Percentiles rank a stretch among this genome's conserved stretches.
These are phyloP conservation scores for Ectropis crepuscularia DNA, from an alignment of 2,888 invertebrate genomes.

Conservation along the genomic window DNA sequence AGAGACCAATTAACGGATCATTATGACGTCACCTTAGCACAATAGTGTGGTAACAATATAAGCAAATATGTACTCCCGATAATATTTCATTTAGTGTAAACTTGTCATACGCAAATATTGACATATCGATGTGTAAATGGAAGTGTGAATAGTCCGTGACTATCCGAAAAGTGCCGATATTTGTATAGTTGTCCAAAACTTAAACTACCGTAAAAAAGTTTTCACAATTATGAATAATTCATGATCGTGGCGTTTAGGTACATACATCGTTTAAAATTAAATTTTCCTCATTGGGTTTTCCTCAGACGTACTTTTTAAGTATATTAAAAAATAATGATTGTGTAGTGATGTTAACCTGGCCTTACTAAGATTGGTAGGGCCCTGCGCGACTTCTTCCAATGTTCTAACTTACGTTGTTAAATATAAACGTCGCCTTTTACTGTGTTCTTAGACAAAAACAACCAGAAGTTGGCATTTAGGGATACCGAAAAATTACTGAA, in stretches of 20 bases:
- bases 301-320: too few species aligned
- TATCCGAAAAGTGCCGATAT: background rate
- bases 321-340: too few species aligned
- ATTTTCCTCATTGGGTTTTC: too few species aligned
- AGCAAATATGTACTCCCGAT: background rate
- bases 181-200: conserved; percentile 1
- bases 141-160: background rate
- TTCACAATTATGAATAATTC: background rate
- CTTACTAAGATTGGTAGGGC: too few species aligned
- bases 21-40: background rate
- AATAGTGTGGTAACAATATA: background rate
- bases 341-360: too few species aligned
- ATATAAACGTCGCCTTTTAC: too few species aligned
- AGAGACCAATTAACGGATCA: background rate
- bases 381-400: too few species aligned
- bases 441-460: too few species aligned
- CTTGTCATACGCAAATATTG: background rate
- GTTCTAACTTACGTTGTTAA: too few species aligned
- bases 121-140: conserved; percentile 4
- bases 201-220: background rate
- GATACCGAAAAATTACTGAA: too few species aligned
- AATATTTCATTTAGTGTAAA: conserved; percentile 1
- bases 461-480: too few species aligned
- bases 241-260: too few species aligned
- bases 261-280: background rate